These are phyloP conservation scores for Synanthedon andrenaeformis DNA, from an alignment of 2,888 invertebrate genomes.

Conservation along the genomic window DNA sequence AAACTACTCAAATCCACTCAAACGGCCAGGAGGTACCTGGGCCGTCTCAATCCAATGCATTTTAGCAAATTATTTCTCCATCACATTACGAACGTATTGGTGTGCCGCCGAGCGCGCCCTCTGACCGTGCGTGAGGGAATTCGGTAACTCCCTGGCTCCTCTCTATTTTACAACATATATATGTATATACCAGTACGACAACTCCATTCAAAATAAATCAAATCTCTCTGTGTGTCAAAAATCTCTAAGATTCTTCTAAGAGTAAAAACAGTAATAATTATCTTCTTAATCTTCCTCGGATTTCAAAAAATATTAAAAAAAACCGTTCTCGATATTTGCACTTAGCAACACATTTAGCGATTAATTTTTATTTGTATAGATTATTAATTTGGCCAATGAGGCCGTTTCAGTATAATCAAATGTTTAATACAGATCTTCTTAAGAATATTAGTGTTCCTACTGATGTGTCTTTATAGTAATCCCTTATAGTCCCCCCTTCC, in stretches of 20 bases:
- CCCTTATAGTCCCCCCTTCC: neutral
- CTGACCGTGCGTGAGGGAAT: conserved; percentile 53
- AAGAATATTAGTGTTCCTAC: too few relatives aligned
- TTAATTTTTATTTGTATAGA: too few relatives aligned
- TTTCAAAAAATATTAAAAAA: too few relatives aligned
- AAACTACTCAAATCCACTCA: conserved; percentile 47
- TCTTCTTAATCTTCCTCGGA: too few relatives aligned
- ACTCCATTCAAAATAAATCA: neutral
- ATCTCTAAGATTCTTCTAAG: too few relatives aligned
- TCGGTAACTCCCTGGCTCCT: conserved; percentile 27
- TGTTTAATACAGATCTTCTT: too few relatives aligned
- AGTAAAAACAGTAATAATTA: too few relatives aligned
- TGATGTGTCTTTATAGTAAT: neutral
- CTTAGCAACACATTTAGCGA: too few relatives aligned
- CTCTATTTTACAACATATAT: conserved; percentile 10
- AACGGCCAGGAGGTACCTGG: conserved; percentile 19
- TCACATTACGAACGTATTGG: conserved; percentile 55
- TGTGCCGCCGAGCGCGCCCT: conserved; percentile 53
- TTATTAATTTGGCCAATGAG: too few relatives aligned
- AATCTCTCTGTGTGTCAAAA: too few relatives aligned
- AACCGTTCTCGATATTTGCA: too few relatives aligned
- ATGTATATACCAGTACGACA: neutral
- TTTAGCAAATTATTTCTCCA: conserved; percentile 62
- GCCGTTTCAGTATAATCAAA: too few relatives aligned
- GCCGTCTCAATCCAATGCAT: conserved; percentile 54